A percentile compares a stretch with the other conserved stretches of the same genome.
phyloP scores from a whole-genome alignment of 2,888 invertebrate genomes.

The Pyrocoelia pectoralis region DNA sequence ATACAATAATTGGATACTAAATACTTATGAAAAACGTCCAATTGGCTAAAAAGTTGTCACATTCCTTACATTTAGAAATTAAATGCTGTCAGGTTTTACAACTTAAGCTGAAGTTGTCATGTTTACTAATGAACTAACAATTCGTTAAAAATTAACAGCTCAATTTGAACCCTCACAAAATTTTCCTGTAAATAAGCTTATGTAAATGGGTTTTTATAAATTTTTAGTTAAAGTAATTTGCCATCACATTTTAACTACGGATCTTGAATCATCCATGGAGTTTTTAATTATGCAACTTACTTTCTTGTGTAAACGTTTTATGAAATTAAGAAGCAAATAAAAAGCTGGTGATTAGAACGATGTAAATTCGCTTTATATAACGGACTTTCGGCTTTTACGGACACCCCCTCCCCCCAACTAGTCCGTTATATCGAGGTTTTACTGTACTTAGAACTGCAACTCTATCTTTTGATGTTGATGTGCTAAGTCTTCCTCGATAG shows the following conservation, averaged over 20 bases:
- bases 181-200: constrained; percentile 25
- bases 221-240: constrained; percentile 4
- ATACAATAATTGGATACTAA: neutral
- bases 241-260: neutral
- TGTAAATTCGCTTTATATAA: constrained; percentile 29
- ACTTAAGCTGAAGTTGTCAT: neutral
- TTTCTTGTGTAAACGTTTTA: constrained; percentile 12
- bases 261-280: neutral
- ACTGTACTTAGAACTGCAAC: constrained; percentile 41
- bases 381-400: constrained; percentile 20
- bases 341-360: constrained; percentile 26
- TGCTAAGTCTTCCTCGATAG: constrained; percentile 33
- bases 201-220: constrained; percentile 17
- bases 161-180: constrained; percentile 24
- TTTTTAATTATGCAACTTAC: neutral
- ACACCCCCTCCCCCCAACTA: too few relatives aligned
- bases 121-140: constrained; percentile 23
- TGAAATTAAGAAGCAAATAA: constrained; percentile 19
- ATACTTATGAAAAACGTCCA: neutral
- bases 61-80: neutral
- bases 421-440: too few relatives aligned
- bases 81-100: neutral
- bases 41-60: neutral
- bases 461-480: constrained; percentile 44
- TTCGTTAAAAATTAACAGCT: constrained; percentile 26